Percentiles rank a stretch among this genome's conserved stretches.
Evolutionary conservation across 2,113 vertebrate genomes (phyloP).

Genomic region (Gracilinanus agilis): DNA sequence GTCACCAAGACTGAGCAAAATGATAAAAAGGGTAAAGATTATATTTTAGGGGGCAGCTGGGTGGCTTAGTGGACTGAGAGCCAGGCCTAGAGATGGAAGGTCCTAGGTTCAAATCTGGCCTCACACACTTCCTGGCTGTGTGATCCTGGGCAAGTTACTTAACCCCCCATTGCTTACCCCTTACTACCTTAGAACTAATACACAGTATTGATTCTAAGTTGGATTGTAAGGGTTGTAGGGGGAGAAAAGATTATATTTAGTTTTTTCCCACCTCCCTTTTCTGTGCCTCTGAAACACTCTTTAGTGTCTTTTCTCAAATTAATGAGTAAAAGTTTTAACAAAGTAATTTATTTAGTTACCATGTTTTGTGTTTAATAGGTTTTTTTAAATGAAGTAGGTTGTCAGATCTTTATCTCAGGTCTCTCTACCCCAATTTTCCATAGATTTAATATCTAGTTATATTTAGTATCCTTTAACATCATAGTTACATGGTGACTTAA

Average conservation of each 20-base stretch:
- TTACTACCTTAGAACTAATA: no score
- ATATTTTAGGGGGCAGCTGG: neutral
- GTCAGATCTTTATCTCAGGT: neutral
- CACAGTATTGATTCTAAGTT: no score
- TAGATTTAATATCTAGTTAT: neutral
- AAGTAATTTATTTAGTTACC: neutral
- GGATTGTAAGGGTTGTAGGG: no score
- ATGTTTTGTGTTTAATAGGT: neutral
- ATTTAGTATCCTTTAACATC: no score
- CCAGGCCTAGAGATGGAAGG: no score
- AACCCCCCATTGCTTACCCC: no score
- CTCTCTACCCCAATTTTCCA: neutral
- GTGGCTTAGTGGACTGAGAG: no score
- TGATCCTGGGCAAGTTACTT: no score
- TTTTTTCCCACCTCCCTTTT: neutral
- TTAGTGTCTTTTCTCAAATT: neutral
- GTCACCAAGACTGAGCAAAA: neutral
- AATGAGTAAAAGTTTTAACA: neutral
- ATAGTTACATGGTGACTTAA: neutral
- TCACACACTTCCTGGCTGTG: no score
- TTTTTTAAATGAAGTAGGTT: neutral
- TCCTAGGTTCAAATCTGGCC: no score
- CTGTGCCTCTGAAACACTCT: neutral
- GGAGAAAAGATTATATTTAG: neutral
- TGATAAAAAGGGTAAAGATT: neutral